Evolutionary conservation across 1,140 invertebrate species (phyloP).

Genomic region (Lepidurus arcticus): DNA sequence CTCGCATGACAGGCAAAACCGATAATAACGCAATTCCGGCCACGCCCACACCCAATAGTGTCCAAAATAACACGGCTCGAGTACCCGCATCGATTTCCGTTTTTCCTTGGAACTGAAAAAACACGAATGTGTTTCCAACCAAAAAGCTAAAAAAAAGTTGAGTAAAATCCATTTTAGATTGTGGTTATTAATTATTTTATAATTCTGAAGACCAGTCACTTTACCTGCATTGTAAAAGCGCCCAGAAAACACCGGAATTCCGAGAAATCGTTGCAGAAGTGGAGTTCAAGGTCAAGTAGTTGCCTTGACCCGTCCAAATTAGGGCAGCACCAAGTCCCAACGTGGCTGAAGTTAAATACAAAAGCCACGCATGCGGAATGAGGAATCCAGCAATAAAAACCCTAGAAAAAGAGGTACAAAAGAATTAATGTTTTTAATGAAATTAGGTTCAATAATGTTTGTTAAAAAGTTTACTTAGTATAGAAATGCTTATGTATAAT

Average conservation of each 20-base stretch:
- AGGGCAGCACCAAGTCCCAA: conserved; percentile 84
- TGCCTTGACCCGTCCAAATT: conserved; percentile 85
- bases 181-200: not conserved
- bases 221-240: conserved; percentile 80
- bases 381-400: conserved; percentile 62
- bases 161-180: conserved; percentile 22
- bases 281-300: conserved; percentile 87
- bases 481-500: not conserved
- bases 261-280: conserved; percentile 76
- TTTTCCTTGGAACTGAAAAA: conserved; percentile 76
- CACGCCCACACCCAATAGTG: conserved; percentile 58
- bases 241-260: conserved; percentile 95
- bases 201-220: not conserved
- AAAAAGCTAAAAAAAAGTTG: conserved; percentile 64
- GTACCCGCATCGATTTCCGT: conserved; percentile 59
- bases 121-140: conserved; percentile 90
- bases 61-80: conserved; percentile 66
- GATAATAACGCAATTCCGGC: conserved; percentile 64
- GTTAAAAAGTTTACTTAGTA: not conserved
- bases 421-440: too few relatives aligned
- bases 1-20: conserved; percentile 48
- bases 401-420: conserved; percentile 40
- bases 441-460: not conserved
- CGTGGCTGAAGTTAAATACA: conserved; percentile 76
- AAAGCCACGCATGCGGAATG: conserved; percentile 68